Conservation (phyloP, 2,113 vertebrate species). For the Sardina pilchardus region DNA sequence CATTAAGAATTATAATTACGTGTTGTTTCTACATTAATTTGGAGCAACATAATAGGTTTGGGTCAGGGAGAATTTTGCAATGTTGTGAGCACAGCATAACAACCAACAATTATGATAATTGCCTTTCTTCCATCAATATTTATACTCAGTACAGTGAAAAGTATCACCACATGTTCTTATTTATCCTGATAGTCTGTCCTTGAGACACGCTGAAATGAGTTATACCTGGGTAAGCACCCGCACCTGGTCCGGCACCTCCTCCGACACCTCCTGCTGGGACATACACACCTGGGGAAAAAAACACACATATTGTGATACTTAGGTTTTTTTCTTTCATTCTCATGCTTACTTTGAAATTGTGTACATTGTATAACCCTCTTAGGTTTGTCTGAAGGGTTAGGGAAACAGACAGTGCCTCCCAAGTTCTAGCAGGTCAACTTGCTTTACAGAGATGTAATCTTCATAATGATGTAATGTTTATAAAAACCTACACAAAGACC, state of each 20-base stretch:
- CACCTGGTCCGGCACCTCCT: conserved; percentile 59
- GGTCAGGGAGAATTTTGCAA: conserved; percentile 8
- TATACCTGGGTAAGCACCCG: conserved; percentile 71
- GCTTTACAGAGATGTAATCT: background rate
- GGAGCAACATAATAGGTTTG: conserved; percentile 10
- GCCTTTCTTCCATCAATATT: conserved; percentile 7
- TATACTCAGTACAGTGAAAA: background rate
- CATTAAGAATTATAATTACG: background rate
- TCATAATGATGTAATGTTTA: background rate
- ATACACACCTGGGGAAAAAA: conserved; percentile 69
- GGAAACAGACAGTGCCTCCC: background rate
- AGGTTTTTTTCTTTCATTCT: background rate
- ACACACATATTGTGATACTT: background rate
- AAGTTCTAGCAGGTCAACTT: background rate
- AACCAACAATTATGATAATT: conserved; percentile 16
- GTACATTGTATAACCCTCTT: background rate
- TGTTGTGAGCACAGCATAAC: background rate
- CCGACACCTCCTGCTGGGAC: conserved; percentile 59
- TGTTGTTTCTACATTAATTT: background rate
- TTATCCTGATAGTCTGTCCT: background rate
- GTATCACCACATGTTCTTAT: conserved; percentile 1
- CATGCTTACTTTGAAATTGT: background rate
- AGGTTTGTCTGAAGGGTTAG: background rate
- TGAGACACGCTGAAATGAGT: conserved; percentile 23
- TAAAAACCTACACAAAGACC: conserved; percentile 18